These are phyloP conservation scores for Tricholaema leucomelas DNA, from an alignment of 2,113 vertebrate genomes.

Conservation along the genomic window DNA sequence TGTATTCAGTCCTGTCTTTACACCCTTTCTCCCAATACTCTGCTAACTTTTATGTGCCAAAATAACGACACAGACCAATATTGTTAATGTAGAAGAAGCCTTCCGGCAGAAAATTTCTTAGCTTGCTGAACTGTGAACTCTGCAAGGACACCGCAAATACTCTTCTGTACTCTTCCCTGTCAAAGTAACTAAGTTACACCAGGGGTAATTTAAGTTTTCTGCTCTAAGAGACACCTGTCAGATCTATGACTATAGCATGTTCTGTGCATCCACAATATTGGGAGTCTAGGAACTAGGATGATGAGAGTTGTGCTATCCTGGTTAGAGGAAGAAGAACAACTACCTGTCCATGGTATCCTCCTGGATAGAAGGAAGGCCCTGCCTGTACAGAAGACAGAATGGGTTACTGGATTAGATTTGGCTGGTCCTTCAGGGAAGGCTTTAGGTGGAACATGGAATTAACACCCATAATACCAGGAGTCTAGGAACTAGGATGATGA, in stretches of 20 bases:
- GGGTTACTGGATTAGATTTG: neutral
- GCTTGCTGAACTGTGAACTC: neutral
- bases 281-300: neutral
- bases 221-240: neutral
- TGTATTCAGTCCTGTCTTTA: neutral
- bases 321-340: neutral
- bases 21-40: rapidly evolving
- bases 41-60: neutral
- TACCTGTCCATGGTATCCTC: slow-evolving; percentile 52
- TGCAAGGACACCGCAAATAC: neutral
- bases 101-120: neutral
- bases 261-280: rapidly evolving
- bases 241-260: neutral
- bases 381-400: slow-evolving; percentile 49
- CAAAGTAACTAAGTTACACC: no score
- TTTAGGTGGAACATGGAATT: neutral
- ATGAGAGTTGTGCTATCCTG: neutral
- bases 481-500: neutral
- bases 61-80: neutral
- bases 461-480: no score
- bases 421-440: neutral
- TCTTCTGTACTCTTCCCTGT: neutral
- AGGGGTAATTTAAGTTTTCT: neutral
- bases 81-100: neutral
- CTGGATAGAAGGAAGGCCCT: neutral